Evolutionary conservation across 2,113 vertebrate species (phyloP).

Genomic region (Syngnathus scovelli): DNA sequence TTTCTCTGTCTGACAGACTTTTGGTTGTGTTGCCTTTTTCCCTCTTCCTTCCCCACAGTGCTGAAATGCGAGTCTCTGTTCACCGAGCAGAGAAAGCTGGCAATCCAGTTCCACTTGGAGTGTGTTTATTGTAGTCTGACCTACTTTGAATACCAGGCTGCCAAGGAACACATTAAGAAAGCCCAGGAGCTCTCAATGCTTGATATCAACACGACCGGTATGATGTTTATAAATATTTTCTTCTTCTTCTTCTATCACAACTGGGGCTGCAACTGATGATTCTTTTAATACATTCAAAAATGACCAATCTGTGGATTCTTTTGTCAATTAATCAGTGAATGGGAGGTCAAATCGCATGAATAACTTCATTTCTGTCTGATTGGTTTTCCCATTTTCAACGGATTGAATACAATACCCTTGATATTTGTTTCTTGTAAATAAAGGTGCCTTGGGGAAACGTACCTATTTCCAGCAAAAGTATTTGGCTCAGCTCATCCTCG

Average conservation of each 20-base stretch:
- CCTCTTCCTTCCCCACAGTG: constrained; percentile 64
- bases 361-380: not conserved
- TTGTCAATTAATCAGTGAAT: not conserved
- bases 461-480: constrained; percentile 90
- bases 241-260: not conserved
- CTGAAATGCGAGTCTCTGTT: constrained; percentile 68
- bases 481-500: constrained; percentile 87
- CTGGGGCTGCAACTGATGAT: not conserved
- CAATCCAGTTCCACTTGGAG: constrained; percentile 88
- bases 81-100: constrained; percentile 64
- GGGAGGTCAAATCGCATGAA: no score
- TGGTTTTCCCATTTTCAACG: not conserved
- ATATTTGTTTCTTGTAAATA: constrained; percentile 7
- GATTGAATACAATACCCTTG: not conserved
- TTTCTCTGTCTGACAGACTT: not conserved
- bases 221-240: not conserved
- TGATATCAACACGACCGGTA: constrained; percentile 81
- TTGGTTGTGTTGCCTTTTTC: not conserved
- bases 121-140: constrained; percentile 80
- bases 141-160: constrained; percentile 87
- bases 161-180: constrained; percentile 76
- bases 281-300: no score
- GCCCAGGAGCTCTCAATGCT: constrained; percentile 80
- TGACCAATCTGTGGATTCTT: not conserved
- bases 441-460: constrained; percentile 92